A percentile compares a stretch with the other conserved stretches of the same genome.
These are phyloP conservation scores for Gymnobelideus leadbeateri DNA, from an alignment of 2,113 vertebrate species.

Conservation along the genomic window DNA sequence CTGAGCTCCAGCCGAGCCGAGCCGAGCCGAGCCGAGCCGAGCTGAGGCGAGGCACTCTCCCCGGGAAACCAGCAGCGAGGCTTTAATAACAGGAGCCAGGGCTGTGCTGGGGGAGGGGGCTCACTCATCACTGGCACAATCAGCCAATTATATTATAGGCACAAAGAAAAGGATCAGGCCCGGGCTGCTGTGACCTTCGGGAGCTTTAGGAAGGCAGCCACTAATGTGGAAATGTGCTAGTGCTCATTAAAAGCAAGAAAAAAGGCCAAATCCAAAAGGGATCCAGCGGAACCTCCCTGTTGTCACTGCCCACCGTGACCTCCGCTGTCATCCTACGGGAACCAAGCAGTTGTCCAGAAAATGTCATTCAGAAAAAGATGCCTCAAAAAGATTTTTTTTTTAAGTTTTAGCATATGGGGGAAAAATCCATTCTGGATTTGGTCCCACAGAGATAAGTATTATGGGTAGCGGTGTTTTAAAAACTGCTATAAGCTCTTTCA, in stretches of 20 bases:
- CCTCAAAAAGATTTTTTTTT: conserved; percentile 3
- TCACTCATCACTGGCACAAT: conserved; percentile 83
- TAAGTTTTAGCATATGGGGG: conserved; percentile 54
- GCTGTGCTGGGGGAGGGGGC: conserved; percentile 77
- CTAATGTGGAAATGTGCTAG: conserved; percentile 84
- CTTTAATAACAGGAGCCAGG: conserved; percentile 75
- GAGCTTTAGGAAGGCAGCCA: conserved; percentile 81
- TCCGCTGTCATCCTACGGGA: conserved; percentile 25
- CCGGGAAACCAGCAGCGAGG: conserved; percentile 75
- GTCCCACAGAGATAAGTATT: neutral
- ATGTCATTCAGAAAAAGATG: neutral
- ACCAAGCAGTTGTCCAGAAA: conserved; percentile 21
- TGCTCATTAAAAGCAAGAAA: conserved; percentile 76
- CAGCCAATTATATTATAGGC: conserved; percentile 85
- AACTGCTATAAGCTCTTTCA: conserved; percentile 46
- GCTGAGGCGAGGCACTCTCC: conserved; percentile 81
- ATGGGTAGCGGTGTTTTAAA: neutral
- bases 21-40: conserved; percentile 80
- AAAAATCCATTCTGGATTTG: neutral
- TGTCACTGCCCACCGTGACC: conserved; percentile 53
- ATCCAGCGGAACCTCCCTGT: conserved; percentile 58
- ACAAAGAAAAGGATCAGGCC: conserved; percentile 80
- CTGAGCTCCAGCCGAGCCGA: conserved; percentile 78
- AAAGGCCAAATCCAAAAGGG: conserved; percentile 52
- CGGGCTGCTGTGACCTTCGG: conserved; percentile 85